Evolutionary conservation across 2,113 vertebrate genomes (phyloP).

Genomic region (Lepisosteus osseus): DNA sequence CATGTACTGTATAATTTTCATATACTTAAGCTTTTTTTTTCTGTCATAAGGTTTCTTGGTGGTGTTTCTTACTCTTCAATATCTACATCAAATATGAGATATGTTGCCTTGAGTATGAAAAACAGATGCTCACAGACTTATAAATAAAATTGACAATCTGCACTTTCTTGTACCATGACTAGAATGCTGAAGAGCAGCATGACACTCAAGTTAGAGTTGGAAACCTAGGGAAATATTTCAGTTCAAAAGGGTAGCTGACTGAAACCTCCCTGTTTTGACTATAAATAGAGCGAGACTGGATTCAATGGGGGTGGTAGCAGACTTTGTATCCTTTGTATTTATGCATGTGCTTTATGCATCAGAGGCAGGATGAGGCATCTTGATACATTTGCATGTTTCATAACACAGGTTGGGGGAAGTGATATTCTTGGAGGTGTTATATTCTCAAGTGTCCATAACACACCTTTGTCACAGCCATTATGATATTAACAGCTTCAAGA

Average conservation of each 20-base stretch:
- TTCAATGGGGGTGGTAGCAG: conserved; percentile 32
- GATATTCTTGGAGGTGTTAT: neutral
- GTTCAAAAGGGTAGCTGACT: conserved; percentile 39
- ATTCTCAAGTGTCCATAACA: too few relatives aligned
- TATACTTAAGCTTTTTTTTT: conserved; percentile 6
- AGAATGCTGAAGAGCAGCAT: conserved; percentile 59
- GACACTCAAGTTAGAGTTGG: conserved; percentile 30
- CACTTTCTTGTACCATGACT: conserved; percentile 60
- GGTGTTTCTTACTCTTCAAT: conserved; percentile 38
- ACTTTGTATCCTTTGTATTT: neutral
- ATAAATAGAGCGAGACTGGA: conserved; percentile 57
- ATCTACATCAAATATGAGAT: conserved; percentile 25
- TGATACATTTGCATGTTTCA: neutral
- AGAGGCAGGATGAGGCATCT: neutral
- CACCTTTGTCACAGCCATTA: too few relatives aligned
- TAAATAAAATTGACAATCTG: conserved; percentile 69
- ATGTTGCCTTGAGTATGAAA: conserved; percentile 51
- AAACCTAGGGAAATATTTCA: conserved; percentile 51
- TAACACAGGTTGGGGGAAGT: neutral
- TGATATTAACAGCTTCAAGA: too few relatives aligned
- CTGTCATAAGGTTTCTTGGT: conserved; percentile 41
- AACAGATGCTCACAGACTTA: conserved; percentile 55
- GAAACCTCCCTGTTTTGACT: conserved; percentile 37
- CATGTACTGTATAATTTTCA: too few relatives aligned
- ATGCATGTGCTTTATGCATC: neutral